These are phyloP conservation scores for Leptinotarsa lineolata DNA, from an alignment of 1,140 invertebrate genomes.

Conservation along the genomic window DNA sequence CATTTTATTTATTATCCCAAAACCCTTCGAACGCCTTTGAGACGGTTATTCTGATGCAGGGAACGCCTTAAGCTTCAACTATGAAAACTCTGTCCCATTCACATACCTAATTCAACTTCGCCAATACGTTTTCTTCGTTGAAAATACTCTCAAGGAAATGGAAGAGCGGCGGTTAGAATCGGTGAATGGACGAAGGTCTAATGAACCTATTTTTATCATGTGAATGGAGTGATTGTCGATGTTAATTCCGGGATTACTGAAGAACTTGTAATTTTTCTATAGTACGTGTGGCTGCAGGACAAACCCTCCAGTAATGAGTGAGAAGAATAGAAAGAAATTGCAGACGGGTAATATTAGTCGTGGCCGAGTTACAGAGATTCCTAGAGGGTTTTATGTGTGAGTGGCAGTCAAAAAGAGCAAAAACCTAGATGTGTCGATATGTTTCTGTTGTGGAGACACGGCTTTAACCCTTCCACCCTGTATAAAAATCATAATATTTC, in stretches of 20 bases:
- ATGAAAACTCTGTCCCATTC: too few relatives aligned
- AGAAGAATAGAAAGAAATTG: neutral
- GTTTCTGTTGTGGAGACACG: too few relatives aligned
- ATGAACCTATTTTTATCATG: constrained; percentile 8
- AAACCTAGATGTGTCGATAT: too few relatives aligned
- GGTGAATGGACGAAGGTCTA: neutral
- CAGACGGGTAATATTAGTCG: neutral
- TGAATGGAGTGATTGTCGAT: constrained; percentile 5
- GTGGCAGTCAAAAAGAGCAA: too few relatives aligned
- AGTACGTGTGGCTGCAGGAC: neutral
- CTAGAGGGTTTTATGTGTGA: too few relatives aligned
- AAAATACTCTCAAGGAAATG: neutral
- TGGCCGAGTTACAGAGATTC: neutral
- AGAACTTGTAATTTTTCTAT: constrained; percentile 8
- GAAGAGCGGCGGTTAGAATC: constrained; percentile 4
- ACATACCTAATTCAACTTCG: neutral
- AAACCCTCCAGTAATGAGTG: neutral
- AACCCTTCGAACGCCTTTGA: too few relatives aligned
- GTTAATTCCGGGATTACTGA: neutral
- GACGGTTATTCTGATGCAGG: too few relatives aligned
- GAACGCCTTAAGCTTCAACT: too few relatives aligned
- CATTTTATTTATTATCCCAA: too few relatives aligned
- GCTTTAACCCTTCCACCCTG: too few relatives aligned
- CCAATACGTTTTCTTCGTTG: neutral
- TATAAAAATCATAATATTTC: too few relatives aligned